Evolutionary conservation across 2,797 vertebrate genomes (phyloP).

Genomic region (Periophthalmus magnuspinnatus): DNA sequence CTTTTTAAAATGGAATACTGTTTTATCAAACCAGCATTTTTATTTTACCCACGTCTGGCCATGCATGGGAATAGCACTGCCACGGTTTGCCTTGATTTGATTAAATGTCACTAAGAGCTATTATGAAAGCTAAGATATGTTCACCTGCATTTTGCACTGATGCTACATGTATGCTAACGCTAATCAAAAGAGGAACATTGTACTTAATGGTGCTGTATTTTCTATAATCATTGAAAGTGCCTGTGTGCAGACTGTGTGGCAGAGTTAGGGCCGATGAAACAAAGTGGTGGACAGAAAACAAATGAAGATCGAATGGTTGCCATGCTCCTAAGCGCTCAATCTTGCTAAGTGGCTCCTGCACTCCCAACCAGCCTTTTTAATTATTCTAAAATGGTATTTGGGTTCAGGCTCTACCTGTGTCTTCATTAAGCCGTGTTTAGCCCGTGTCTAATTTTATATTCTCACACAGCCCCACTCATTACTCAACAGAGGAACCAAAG

Average conservation of each 20-base stretch:
- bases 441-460: slow-evolving; percentile 51
- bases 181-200: slow-evolving; percentile 29
- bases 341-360: slow-evolving; percentile 45
- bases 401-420: slow-evolving; percentile 47
- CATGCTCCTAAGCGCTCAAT: slow-evolving; percentile 44
- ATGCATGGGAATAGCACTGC: not conserved
- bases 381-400: slow-evolving; percentile 65
- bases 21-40: not conserved
- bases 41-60: not conserved
- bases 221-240: slow-evolving; percentile 46
- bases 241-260: slow-evolving; percentile 17
- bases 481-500: slow-evolving; percentile 4
- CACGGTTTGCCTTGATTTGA: not conserved
- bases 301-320: slow-evolving; percentile 29
- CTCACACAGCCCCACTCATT: slow-evolving; percentile 14
- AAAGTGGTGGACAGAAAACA: slow-evolving; percentile 29
- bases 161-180: slow-evolving; percentile 17
- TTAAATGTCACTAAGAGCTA: not conserved
- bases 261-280: slow-evolving; percentile 33
- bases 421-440: slow-evolving; percentile 55
- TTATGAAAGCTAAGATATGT: slow-evolving; percentile 3
- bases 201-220: slow-evolving; percentile 31
- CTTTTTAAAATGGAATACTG: too few species aligned
- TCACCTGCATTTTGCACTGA: slow-evolving; percentile 24
- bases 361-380: slow-evolving; percentile 55